Base-by-base conservation (phyloP, 2,888 invertebrate species). In the Pardosa pseudoannulata region DNA sequence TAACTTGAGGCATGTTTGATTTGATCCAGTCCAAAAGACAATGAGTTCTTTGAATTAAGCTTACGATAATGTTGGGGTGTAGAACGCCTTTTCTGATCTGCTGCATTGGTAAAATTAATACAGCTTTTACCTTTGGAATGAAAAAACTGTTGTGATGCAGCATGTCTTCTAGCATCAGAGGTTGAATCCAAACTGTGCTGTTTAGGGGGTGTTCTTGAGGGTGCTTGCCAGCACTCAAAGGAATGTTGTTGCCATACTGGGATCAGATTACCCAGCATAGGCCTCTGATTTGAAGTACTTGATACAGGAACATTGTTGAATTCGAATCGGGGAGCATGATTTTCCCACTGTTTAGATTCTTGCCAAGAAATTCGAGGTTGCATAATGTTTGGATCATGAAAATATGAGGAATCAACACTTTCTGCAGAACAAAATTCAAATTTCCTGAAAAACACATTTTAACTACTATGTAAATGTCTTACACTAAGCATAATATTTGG, bases 191-290 rank as follows among this genome's bases (percentile, higher is more conserved):
- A 62, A 31, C 85, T 86, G 70, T 86, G 85, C 19, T 79, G 85
- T n/a, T 79, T 79, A 5, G 85, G 80, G n/a, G 87, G 39, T 28
- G 32, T 76, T 16, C 73, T 32, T 5, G 78, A 27, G 16, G 83
- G 83, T 1, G 80, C 80, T 32, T 74, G 78, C 79, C 79, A 79
- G n/a, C 79, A 73, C 46, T 87, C 87, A 67, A 87, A 87, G 0
- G 87, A 87, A 41, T 85, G 85, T 29, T 87, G 87, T 27, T 86
- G 79, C 79, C 87, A 79, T 2, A 87, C 80, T 16, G 87, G 87
- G 5, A 79, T 56, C 0, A 87, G 70, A 32, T 87, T 79, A 5
- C 80, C 67, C 29, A 87, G 79, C 79, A 80, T 70, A 13, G 80
- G 79, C 39, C 79, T 64, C 31, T 80, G 75, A 23, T 19, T 50